phyloP scores from a whole-genome alignment of 2,888 invertebrate species.

The Drosophila monieri region DNA sequence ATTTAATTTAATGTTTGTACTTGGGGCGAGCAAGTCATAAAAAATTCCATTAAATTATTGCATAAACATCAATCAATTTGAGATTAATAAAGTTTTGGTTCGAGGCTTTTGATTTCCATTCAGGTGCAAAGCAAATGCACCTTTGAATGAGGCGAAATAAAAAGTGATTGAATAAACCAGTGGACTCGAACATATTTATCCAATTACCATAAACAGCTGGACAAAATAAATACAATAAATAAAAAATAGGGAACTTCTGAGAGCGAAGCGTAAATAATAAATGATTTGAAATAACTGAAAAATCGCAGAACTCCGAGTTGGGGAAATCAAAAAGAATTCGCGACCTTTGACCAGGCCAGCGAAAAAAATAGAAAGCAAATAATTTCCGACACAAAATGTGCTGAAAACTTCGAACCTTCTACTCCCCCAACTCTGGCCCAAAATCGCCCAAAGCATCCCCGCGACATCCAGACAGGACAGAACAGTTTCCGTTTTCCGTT shows the following conservation, averaged over 20 bases:
- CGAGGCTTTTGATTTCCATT: neutral
- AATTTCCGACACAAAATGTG: conserved; percentile 53
- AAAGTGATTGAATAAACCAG: conserved; percentile 4
- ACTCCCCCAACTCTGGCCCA: neutral
- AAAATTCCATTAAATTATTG: neutral
- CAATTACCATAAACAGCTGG: conserved; percentile 2
- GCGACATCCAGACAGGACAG: conserved; percentile 12
- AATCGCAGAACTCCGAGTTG: conserved; percentile 21
- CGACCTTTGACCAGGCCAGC: conserved; percentile 54
- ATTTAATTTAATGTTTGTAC: conserved; percentile 4
- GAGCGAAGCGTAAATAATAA: conserved; percentile 7
- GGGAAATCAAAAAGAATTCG: conserved; percentile 25
- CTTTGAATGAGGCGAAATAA: neutral
- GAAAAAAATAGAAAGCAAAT: conserved; percentile 51
- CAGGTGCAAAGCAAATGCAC: neutral
- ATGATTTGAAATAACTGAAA: neutral
- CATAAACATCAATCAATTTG: neutral
- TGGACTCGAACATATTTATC: conserved; percentile 13
- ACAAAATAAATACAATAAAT: neutral
- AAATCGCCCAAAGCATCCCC: conserved; percentile 3
- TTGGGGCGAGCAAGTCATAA: neutral
- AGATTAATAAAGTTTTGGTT: neutral
- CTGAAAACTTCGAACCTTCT: neutral
- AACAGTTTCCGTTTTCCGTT: conserved; percentile 54
- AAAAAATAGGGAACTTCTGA: neutral